Evolutionary conservation across 2,797 vertebrate genomes (phyloP).

Genomic region (Hemitrygon akajei): DNA sequence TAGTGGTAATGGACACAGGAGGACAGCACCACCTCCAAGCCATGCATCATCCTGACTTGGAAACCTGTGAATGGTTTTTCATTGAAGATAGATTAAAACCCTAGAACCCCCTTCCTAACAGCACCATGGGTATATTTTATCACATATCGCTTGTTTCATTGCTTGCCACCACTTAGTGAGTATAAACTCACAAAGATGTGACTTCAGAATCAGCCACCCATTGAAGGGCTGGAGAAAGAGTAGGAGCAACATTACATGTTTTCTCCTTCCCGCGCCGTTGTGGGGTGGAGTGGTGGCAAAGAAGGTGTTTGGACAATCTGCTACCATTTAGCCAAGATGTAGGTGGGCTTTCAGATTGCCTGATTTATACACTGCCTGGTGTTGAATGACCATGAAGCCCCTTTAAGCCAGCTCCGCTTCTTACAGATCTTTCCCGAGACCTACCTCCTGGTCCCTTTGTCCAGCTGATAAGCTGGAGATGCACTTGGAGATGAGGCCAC

Average conservation of each 20-base stretch:
- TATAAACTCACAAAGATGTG: too few relatives aligned
- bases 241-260: not conserved
- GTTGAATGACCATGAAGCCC: not conserved
- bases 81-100: too few relatives aligned
- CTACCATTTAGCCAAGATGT: too few relatives aligned
- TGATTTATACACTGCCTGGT: not conserved
- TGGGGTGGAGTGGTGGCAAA: too few relatives aligned
- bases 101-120: too few relatives aligned
- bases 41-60: too few relatives aligned
- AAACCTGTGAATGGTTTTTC: too few relatives aligned
- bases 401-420: not conserved
- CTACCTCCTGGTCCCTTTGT: slow-evolving; percentile 56
- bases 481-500: slow-evolving; percentile 55
- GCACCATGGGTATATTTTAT: too few relatives aligned
- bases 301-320: not conserved
- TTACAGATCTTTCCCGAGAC: not conserved
- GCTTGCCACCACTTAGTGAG: too few relatives aligned
- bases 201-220: not conserved
- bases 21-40: too few relatives aligned
- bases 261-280: not conserved
- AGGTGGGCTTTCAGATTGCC: not conserved
- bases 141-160: too few relatives aligned
- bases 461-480: slow-evolving; percentile 52
- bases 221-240: not conserved
- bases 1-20: too few relatives aligned